A percentile compares a stretch with the other conserved stretches of the same genome.
phyloP scores from a whole-genome alignment of 2,888 invertebrate genomes.

The Ptychoptera albimana region DNA sequence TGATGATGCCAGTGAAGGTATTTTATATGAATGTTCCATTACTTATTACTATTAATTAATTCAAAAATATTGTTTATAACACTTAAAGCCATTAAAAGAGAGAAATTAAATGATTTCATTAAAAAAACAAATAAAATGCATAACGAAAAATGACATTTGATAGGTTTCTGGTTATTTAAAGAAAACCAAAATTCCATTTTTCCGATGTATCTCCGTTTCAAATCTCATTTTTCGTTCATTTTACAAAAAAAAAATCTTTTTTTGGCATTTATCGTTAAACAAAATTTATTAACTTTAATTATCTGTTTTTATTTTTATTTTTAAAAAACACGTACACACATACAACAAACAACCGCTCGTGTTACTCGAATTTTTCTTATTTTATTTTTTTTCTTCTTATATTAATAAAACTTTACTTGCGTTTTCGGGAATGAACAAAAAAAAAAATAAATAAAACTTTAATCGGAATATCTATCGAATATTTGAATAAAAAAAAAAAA shows the following conservation, averaged over 20 bases:
- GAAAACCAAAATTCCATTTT: not conserved
- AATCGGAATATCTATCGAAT: not conserved
- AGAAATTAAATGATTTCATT: not conserved
- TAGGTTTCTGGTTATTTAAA: too few species aligned
- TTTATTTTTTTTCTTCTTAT: too few species aligned
- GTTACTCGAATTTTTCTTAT: too few species aligned
- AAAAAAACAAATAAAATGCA: not conserved
- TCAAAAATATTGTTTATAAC: constrained; percentile 2
- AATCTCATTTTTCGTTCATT: too few species aligned
- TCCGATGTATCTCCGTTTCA: too few species aligned
- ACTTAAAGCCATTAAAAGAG: not conserved
- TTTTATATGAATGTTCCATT: constrained; percentile 1
- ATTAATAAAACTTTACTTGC: too few species aligned
- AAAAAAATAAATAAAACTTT: constrained; percentile 10
- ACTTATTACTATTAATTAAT: constrained; percentile 1
- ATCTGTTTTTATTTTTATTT: too few species aligned
- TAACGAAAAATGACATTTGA: not conserved
- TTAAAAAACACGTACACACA: not conserved
- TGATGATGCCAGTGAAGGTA: constrained; percentile 92
- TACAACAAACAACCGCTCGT: not conserved
- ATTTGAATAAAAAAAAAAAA: constrained; percentile 6
- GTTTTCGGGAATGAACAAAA: constrained; percentile 5
- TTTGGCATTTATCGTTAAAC: not conserved
- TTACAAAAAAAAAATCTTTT: too few species aligned
- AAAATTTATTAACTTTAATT: too few species aligned